Conservation (phyloP, 2,888 invertebrate species). For the Eilema caniola region DNA sequence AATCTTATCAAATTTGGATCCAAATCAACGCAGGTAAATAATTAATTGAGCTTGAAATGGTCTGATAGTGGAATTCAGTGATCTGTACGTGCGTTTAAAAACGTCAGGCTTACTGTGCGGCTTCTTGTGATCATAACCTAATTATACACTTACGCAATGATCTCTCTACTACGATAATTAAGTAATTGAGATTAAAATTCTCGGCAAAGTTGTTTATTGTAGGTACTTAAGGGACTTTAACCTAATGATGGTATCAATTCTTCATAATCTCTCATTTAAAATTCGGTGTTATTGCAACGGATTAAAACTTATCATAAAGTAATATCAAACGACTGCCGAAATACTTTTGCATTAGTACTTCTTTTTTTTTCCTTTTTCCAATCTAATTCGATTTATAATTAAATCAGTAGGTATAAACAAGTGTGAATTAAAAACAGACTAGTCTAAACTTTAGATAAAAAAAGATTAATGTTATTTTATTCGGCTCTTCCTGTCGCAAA, state of each 20-base stretch:
- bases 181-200: too few relatives aligned
- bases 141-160: background rate
- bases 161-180: background rate
- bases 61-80: background rate
- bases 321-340: background rate
- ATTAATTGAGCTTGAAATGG: constrained; percentile 7
- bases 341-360: background rate
- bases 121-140: background rate
- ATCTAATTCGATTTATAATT: background rate
- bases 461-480: background rate
- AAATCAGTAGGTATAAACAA: background rate
- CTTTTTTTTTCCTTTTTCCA: too few relatives aligned
- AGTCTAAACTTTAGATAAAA: constrained; percentile 3
- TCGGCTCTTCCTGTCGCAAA: background rate
- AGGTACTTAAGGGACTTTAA: background rate
- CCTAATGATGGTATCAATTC: background rate
- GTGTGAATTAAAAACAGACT: background rate
- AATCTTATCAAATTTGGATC: background rate
- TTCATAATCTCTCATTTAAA: background rate
- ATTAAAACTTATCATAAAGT: background rate
- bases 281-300: background rate
- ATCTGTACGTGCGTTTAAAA: background rate
- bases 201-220: too few relatives aligned
- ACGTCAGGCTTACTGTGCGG: background rate
- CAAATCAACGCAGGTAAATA: background rate